Evolutionary conservation across 2,797 vertebrate species (phyloP).

Genomic region (Poecilia picta): DNA sequence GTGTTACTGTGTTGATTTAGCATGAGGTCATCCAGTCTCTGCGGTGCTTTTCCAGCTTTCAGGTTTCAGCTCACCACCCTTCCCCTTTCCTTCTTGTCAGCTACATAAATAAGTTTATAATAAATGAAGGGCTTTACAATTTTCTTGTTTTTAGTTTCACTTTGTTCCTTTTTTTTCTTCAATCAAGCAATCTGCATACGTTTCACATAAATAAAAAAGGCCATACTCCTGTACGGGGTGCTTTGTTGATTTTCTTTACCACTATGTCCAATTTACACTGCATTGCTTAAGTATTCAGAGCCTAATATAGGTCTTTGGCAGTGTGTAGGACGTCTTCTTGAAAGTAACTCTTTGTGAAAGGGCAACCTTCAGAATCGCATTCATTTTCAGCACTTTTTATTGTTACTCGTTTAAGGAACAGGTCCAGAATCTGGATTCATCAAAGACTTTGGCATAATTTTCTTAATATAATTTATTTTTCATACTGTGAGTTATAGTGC

Average conservation of each 20-base stretch:
- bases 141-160: not conserved
- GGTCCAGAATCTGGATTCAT: not conserved
- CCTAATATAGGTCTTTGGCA: not conserved
- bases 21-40: not conserved
- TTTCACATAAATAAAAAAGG: not conserved
- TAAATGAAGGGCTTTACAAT: not conserved
- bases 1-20: not conserved
- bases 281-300: not conserved
- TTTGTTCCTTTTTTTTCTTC: not conserved
- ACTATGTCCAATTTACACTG: not conserved
- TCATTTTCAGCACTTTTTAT: not conserved
- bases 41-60: not conserved
- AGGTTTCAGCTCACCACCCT: not conserved
- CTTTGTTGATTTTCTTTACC: not conserved
- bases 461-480: not conserved
- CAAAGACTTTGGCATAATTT: not conserved
- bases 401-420: not conserved
- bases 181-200: not conserved
- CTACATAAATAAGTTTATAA: not conserved
- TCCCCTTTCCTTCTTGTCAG: slow-evolving; percentile 3
- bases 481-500: not conserved
- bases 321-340: not conserved
- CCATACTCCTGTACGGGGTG: not conserved
- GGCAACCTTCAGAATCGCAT: not conserved
- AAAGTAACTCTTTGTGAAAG: not conserved